Percentiles rank a stretch among this genome's conserved stretches.
Conservation (phyloP, 2,888 invertebrate species). For the Polietes domitor region DNA sequence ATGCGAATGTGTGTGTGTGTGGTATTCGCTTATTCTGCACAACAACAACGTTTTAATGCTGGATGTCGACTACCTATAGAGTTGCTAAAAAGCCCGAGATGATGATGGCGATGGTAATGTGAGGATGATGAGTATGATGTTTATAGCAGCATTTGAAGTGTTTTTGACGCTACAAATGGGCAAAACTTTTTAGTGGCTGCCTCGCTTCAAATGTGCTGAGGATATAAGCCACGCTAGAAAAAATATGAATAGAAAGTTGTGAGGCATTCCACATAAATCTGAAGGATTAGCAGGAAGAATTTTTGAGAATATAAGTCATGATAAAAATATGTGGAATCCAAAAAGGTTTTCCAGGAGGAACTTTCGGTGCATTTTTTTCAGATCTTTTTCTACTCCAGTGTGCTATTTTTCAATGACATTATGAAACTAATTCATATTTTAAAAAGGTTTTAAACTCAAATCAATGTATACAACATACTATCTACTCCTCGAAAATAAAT, state of each 20-base stretch:
- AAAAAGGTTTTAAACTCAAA: no score
- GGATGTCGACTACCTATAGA: background rate
- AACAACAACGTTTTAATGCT: background rate
- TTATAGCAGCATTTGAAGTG: constrained; percentile 2
- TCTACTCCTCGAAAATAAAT: no score
- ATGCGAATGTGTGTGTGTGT: background rate
- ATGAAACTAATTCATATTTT: no score
- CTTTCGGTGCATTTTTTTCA: no score
- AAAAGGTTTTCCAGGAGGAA: no score
- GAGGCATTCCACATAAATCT: no score
- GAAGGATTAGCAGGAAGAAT: no score
- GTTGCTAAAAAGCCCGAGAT: background rate
- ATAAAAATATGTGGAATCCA: background rate
- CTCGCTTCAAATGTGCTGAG: background rate
- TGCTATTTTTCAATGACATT: no score
- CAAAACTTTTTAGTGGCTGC: background rate
- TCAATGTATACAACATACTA: no score
- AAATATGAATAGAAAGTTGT: no score
- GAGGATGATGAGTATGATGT: background rate
- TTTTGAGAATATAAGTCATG: no score
- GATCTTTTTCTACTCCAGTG: no score
- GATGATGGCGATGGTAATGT: background rate
- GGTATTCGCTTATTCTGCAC: constrained; percentile 39
- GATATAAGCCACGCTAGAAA: background rate
- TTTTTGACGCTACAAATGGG: constrained; percentile 2